Evolutionary conservation across 2,113 vertebrate genomes (phyloP).

Genomic region (Anoura caudifer): DNA sequence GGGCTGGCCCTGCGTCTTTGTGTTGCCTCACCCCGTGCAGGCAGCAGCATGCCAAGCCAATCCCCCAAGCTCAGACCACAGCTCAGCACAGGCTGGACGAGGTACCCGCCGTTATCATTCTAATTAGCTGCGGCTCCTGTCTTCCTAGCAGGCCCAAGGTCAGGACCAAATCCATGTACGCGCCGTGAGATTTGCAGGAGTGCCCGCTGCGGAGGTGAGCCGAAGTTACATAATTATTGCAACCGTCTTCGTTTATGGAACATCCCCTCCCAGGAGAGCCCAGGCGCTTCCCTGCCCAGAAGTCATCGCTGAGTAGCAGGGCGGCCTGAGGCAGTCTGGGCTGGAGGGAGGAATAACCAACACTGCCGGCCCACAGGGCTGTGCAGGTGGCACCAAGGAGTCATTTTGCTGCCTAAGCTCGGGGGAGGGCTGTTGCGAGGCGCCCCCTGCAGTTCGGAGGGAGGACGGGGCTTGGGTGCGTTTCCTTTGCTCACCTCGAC

Average conservation of each 20-base stretch:
- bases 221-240: background rate
- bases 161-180: background rate
- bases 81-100: accelerated
- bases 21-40: no score
- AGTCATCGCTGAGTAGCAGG: background rate
- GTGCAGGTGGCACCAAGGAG: background rate
- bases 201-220: background rate
- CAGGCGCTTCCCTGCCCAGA: background rate
- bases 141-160: background rate
- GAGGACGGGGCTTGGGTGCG: background rate
- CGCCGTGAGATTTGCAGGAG: background rate
- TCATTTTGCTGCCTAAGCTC: background rate
- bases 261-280: conserved; percentile 34
- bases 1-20: background rate
- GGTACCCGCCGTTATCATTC: background rate
- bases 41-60: background rate
- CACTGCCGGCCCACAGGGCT: background rate
- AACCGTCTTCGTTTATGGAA: conserved; percentile 41
- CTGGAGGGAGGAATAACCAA: background rate
- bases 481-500: background rate
- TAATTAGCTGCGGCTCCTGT: background rate
- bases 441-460: no score
- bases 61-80: accelerated
- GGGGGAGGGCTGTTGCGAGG: accelerated
- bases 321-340: background rate